These are phyloP conservation scores for Junonia oenone DNA, from an alignment of 2,888 invertebrate genomes.

Conservation along the genomic window DNA sequence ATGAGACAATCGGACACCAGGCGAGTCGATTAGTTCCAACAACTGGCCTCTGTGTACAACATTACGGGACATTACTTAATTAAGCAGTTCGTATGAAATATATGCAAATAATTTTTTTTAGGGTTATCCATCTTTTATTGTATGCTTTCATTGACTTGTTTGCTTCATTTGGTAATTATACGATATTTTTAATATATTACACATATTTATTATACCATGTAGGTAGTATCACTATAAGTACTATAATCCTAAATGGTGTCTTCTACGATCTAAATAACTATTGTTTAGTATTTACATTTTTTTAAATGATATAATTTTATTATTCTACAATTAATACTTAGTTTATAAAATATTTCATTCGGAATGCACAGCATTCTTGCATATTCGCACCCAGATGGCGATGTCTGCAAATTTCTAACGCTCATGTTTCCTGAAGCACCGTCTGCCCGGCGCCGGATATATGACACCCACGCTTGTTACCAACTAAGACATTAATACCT, in stretches of 20 bases:
- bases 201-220: too few species aligned
- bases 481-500: conserved; percentile 7
- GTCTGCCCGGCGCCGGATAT: conserved; percentile 62
- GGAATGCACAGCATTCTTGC: conserved; percentile 2
- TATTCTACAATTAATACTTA: background rate
- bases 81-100: background rate
- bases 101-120: background rate
- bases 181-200: too few species aligned
- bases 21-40: conserved; percentile 60
- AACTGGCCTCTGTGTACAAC: conserved; percentile 47
- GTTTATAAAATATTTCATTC: background rate
- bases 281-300: too few species aligned
- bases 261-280: too few species aligned
- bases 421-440: conserved; percentile 55
- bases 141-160: background rate
- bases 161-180: too few species aligned
- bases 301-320: too few species aligned
- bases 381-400: conserved; percentile 26
- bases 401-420: conserved; percentile 40
- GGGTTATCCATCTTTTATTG: background rate
- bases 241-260: too few species aligned
- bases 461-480: conserved; percentile 43
- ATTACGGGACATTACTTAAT: conserved; percentile 20
- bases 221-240: too few species aligned
- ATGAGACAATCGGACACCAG: conserved; percentile 67